Base-by-base conservation (phyloP, 2,113 vertebrate genomes). In the Entelurus aequoreus region DNA sequence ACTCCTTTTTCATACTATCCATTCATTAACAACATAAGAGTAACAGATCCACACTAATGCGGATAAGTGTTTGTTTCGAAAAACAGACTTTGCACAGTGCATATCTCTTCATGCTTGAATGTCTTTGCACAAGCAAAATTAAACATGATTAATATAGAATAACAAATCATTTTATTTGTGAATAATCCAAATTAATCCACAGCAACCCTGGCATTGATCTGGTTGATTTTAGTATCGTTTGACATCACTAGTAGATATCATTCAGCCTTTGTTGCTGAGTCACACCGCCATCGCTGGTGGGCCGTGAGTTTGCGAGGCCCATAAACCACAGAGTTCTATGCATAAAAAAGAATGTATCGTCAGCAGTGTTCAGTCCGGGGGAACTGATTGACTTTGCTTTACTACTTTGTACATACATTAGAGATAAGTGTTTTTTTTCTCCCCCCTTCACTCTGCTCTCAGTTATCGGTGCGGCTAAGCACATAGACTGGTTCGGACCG, bases 401-500 rank as follows among this genome's bases (percentile, higher is more conserved):
- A 65, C 21, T 54, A 8, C 55, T 57, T 57, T 48, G 13, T 15
- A 47, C 68, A 44, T 36, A 46, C 54, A 42, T 64, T 50, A 61
- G 12, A 48, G 48, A 71, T 47, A 21, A 19, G 49, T 40, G 1
- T 57, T 76, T 40, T 78, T 61, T 70, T 62, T 49, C 38, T 28
- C 84, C 14, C 15, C 16, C 49, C 19, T 28, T 37, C n/a, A 12
- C 54, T 11, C 11, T 77, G 54, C 44, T 61, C 54, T 59, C 65
- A 91, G 97, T 95, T 84, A 90, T 90, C 6, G 95, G 94, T 5
- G 92, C 92, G 72, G 92, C 92, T 80, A 94, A 91, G 79, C 92
- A 92, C 52, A 96, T 99, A 77, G 94, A 94, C 75, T 99, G 97
- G 97, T 98, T 93, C 65, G 94, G 93, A n/a, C 96, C 96, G 5